Conservation (phyloP, 2,888 invertebrate genomes). For the Danaus chrysippus region DNA sequence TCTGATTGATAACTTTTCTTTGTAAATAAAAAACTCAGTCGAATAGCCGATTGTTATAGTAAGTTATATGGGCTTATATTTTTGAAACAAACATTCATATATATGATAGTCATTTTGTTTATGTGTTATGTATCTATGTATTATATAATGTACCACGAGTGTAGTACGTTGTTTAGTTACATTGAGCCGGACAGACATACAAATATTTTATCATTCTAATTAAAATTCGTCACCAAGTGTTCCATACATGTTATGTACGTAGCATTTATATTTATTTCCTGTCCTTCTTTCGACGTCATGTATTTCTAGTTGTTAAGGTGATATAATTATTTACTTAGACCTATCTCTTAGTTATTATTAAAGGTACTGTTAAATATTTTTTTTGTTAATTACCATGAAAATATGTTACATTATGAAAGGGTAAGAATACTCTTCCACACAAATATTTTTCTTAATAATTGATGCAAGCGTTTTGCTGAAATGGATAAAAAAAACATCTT, state of each 20-base stretch:
- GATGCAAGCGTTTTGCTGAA: slow-evolving; percentile 9
- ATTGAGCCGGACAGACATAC: too few species aligned
- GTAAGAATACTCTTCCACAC: neutral
- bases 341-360: slow-evolving; percentile 19
- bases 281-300: neutral
- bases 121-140: neutral
- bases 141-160: too few species aligned
- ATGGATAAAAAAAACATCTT: slow-evolving; percentile 11
- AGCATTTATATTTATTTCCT: slow-evolving; percentile 22
- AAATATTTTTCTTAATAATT: slow-evolving; percentile 10
- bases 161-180: too few species aligned
- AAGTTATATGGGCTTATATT: slow-evolving; percentile 27
- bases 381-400: slow-evolving; percentile 2
- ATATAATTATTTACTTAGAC: slow-evolving; percentile 13
- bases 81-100: slow-evolving; percentile 24
- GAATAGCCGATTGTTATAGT: slow-evolving; percentile 20
- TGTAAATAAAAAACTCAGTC: slow-evolving; percentile 26
- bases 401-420: neutral
- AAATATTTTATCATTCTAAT: too few species aligned
- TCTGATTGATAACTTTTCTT: slow-evolving; percentile 13
- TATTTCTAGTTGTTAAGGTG: slow-evolving; percentile 2
- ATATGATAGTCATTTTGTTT: slow-evolving; percentile 4
- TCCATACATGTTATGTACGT: slow-evolving; percentile 11
- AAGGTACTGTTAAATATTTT: slow-evolving; percentile 21
- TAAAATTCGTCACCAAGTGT: too few species aligned